These are phyloP conservation scores for Oryzias melastigma DNA, from an alignment of 2,113 vertebrate species.

Conservation along the genomic window DNA sequence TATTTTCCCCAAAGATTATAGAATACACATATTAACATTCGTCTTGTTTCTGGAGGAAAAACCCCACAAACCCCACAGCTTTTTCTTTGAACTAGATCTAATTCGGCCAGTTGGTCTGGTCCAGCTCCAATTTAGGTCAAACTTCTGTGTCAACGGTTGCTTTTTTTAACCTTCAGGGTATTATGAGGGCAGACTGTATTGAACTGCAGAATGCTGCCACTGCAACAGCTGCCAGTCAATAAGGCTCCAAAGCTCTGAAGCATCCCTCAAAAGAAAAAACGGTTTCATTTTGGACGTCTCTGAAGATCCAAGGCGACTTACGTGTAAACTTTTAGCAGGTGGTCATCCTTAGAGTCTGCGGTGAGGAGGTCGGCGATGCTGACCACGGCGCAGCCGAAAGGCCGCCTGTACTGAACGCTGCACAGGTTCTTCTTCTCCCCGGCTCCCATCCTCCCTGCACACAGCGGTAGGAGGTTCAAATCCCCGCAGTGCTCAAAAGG, in stretches of 20 bases:
- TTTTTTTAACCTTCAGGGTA: slow-evolving; percentile 22
- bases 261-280: no score
- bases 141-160: slow-evolving; percentile 29
- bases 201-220: slow-evolving; percentile 10
- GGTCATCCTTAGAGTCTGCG: slow-evolving; percentile 94
- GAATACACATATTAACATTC: no score
- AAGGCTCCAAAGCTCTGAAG: not conserved
- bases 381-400: slow-evolving; percentile 94
- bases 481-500: not conserved
- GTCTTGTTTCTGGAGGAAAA: not conserved
- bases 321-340: slow-evolving; percentile 96
- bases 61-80: not conserved
- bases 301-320: slow-evolving; percentile 71
- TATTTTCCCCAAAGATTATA: no score
- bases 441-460: slow-evolving; percentile 92
- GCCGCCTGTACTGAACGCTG: slow-evolving; percentile 89
- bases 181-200: not conserved
- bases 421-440: slow-evolving; percentile 95
- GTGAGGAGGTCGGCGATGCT: slow-evolving; percentile 95
- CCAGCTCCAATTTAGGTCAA: slow-evolving; percentile 60
- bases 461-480: slow-evolving; percentile 15
- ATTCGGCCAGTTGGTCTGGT: slow-evolving; percentile 30
- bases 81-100: slow-evolving; percentile 26
- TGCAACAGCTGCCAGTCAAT: not conserved
- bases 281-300: no score